Percentiles rank a stretch among this genome's conserved stretches.
phyloP scores from a whole-genome alignment of 2,113 vertebrate genomes.

The Carassius auratus region DNA sequence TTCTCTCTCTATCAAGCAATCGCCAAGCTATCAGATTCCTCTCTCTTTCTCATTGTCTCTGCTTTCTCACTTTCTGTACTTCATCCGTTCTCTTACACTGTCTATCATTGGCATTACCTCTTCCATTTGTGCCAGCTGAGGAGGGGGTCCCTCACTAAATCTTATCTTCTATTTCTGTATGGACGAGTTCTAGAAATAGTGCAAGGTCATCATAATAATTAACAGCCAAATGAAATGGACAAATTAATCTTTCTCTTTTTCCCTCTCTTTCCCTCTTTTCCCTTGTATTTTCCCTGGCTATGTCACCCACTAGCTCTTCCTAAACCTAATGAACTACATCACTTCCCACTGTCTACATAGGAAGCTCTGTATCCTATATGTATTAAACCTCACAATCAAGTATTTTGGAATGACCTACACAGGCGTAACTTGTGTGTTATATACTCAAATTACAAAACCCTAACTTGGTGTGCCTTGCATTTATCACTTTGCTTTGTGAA shows the following conservation, averaged over 20 bases:
- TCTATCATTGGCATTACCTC: conserved; percentile 33
- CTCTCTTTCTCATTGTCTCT: background rate
- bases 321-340: background rate
- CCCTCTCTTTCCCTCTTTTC: background rate
- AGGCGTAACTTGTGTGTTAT: background rate
- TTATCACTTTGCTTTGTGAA: background rate
- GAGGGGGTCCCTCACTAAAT: conserved; percentile 58
- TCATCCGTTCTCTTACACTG: conserved; percentile 1
- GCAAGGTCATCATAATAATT: conserved; percentile 60
- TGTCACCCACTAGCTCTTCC: background rate
- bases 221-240: conserved; percentile 46
- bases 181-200: conserved; percentile 51
- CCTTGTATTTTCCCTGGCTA: background rate
- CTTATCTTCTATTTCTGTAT: conserved; percentile 49
- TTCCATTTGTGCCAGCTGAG: conserved; percentile 38
- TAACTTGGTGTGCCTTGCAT: too few relatives aligned
- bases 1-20: conserved; percentile 11
- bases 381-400: background rate
- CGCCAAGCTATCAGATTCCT: conserved; percentile 9
- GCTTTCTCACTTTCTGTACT: background rate
- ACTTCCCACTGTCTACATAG: background rate
- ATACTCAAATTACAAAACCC: background rate
- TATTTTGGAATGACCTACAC: background rate
- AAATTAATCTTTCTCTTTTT: conserved; percentile 28
- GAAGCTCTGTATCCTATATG: background rate